Base-by-base conservation (phyloP, 2,113 vertebrate genomes). In the Apodemus sylvaticus region DNA sequence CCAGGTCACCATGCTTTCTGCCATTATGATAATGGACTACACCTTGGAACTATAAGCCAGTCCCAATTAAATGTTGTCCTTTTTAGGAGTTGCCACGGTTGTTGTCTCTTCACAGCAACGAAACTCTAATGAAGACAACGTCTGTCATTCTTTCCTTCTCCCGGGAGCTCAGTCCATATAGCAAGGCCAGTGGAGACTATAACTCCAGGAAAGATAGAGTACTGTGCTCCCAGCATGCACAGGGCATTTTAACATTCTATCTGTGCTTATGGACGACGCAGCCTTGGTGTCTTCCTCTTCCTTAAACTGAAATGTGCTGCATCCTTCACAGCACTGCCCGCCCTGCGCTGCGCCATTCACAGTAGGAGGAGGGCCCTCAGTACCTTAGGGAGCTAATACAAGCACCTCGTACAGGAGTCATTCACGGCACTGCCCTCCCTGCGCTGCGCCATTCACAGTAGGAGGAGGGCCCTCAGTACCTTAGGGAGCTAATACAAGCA, bases 261-360 rank as follows among this genome's bases (percentile, higher is more conserved):
- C 76, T 58, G n/a, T 0, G 0, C 22, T 81, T 62, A 34, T 0
- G 19, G 45, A 39, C 42, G 14, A 13, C 3, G 7, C 51, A 79
- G 31, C 66, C 71, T 62, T 11, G 5, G 36, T 29, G 7, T 71
- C 94, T 36, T 53, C 31, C 36, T 81, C 22, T 45, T 53, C 51
- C 17, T 4, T 26, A 39, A 26, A n/a, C 36, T 60, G 45, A 17
- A 19, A 26, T 4, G 36, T 26, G 11, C 42, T 48, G 51, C 78
- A 24, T 81, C 36, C n/a, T n/a, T n/a, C n/a, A n/a, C n/a, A n/a
- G n/a, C n/a, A n/a, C n/a, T n/a, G n/a, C n/a, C n/a, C n/a, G n/a
- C n/a, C n/a, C n/a, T n/a, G n/a, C n/a, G n/a, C n/a, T n/a, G n/a
- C n/a, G n/a, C n/a, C n/a, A n/a, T n/a, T n/a, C n/a, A n/a, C n/a